These are phyloP conservation scores for Trogon melanurus DNA, from an alignment of 2,113 vertebrate genomes.

Conservation along the genomic window DNA sequence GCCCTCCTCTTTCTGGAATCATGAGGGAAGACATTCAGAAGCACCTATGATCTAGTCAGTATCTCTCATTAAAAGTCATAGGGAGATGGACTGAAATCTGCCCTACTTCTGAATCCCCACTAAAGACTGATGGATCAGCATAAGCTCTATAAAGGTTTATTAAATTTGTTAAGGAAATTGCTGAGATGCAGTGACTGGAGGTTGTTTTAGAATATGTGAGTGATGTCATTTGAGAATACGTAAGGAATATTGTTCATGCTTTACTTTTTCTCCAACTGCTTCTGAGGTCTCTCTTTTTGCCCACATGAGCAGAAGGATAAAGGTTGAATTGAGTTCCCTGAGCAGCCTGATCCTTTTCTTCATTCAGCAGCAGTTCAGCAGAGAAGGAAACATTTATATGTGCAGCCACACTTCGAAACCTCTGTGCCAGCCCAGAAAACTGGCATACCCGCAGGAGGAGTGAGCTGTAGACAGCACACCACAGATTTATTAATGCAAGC, in stretches of 20 bases:
- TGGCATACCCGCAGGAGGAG: neutral
- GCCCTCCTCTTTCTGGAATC: neutral
- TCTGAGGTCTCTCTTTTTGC: neutral
- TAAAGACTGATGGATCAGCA: neutral
- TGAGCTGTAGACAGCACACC: neutral
- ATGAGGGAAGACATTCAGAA: neutral
- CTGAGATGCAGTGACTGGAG: neutral
- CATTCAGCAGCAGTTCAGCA: neutral
- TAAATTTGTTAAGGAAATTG: neutral
- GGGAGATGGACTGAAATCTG: neutral
- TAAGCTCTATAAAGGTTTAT: neutral
- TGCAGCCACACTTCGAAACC: neutral
- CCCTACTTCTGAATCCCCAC: neutral
- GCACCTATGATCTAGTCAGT: neutral
- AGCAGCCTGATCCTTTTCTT: neutral
- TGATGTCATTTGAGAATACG: neutral
- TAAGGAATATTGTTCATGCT: neutral
- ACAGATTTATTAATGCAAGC: neutral
- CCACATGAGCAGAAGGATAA: neutral
- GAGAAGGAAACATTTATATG: neutral
- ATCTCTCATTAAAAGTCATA: neutral
- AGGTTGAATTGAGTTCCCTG: neutral
- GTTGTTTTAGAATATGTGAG: neutral
- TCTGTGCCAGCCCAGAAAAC: neutral
- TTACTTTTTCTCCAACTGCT: neutral